Conservation (phyloP, 1,140 invertebrate genomes). For the Meloidogyne chitwoodi region DNA sequence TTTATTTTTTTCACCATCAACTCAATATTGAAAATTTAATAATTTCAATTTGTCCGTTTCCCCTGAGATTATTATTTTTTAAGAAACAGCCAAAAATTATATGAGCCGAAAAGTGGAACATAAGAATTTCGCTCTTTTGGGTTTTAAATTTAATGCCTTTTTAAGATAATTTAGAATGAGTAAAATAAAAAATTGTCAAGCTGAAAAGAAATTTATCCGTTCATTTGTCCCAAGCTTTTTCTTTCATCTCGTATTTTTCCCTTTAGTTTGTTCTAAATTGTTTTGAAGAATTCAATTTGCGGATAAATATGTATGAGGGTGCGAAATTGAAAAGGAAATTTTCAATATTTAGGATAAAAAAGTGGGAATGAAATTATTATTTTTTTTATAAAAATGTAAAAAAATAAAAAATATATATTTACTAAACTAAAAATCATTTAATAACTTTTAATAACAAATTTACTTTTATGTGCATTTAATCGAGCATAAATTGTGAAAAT, state of each 20-base stretch:
- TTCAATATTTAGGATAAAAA: not conserved
- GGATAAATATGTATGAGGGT: not conserved
- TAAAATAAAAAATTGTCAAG: not conserved
- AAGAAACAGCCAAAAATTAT: not conserved
- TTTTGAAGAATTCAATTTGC: not conserved
- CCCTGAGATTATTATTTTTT: not conserved
- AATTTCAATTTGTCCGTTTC: not conserved
- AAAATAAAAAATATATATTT: no score
- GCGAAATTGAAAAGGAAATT: not conserved
- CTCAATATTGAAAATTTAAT: not conserved
- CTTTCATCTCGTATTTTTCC: not conserved
- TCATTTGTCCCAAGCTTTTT: not conserved
- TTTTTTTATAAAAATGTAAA: no score
- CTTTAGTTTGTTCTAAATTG: not conserved
- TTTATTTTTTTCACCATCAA: not conserved
- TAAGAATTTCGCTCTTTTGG: not conserved
- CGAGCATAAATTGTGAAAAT: no score
- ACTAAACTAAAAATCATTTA: no score
- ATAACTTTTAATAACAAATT: no score
- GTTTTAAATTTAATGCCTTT: no score
- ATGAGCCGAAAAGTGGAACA: no score
- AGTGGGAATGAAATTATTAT: no score
- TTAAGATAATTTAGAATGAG: not conserved
- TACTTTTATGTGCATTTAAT: no score
- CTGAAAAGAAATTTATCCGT: not conserved